These are phyloP conservation scores for Neostethus bicornis DNA, from an alignment of 2,797 vertebrate species.

Conservation along the genomic window DNA sequence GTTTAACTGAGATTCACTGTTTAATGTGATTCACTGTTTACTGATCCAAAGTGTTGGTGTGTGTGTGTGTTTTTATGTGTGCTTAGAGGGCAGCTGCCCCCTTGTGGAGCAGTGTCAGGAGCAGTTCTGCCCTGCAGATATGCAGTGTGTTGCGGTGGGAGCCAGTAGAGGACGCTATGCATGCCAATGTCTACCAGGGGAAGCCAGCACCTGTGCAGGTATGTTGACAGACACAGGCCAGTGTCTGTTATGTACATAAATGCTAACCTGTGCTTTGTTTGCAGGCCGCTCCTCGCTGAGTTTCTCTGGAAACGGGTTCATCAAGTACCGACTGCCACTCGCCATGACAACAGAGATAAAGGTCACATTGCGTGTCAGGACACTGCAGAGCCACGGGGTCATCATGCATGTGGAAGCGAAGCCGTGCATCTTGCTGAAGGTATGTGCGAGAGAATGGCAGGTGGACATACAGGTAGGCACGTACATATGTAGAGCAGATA, in stretches of 20 bases:
- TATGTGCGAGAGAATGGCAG: too few species aligned
- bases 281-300: constrained; percentile 95
- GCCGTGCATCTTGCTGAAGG: constrained; percentile 94
- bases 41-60: too few species aligned
- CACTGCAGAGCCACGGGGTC: constrained; percentile 92
- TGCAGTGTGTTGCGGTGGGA: constrained; percentile 92
- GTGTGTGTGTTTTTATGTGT: constrained; percentile 7
- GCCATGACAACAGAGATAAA: constrained; percentile 88
- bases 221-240: not conserved
- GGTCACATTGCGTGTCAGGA: constrained; percentile 91
- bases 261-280: constrained; percentile 24
- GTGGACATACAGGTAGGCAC: too few species aligned
- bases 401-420: constrained; percentile 94
- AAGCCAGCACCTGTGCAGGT: constrained; percentile 96
- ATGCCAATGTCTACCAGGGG: constrained; percentile 95
- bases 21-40: too few species aligned
- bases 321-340: constrained; percentile 93
- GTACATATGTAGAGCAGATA: too few species aligned
- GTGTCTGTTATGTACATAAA: not conserved
- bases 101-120: constrained; percentile 88
- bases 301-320: constrained; percentile 97
- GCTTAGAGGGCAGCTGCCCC: constrained; percentile 87
- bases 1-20: too few species aligned
- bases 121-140: constrained; percentile 92
- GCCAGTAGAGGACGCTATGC: constrained; percentile 86